Evolutionary conservation across 2,113 vertebrate species (phyloP).

Genomic region (Drymodes brunneopygia): DNA sequence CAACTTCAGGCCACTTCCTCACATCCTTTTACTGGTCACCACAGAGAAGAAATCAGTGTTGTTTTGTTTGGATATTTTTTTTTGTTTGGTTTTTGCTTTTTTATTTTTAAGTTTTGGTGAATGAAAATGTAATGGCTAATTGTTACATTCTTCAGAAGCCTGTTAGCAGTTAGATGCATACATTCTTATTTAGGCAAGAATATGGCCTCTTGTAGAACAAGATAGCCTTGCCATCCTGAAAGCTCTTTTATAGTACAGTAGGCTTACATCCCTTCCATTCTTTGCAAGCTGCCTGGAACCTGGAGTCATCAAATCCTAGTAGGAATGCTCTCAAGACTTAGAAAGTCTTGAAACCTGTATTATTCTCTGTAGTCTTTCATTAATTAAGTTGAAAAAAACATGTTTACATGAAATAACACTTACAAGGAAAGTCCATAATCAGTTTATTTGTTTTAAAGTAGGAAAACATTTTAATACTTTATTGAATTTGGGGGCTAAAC

Average conservation of each 20-base stretch:
- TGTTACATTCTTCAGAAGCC: neutral
- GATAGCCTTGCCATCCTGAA: neutral
- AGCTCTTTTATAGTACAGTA: neutral
- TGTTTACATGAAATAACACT: neutral
- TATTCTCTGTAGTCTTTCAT: neutral
- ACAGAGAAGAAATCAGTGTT: neutral
- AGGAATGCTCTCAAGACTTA: neutral
- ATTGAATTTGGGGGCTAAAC: neutral
- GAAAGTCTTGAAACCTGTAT: neutral
- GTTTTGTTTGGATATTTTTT: no score
- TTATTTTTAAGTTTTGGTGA: neutral
- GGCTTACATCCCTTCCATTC: neutral
- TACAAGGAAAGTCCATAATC: neutral
- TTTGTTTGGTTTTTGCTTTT: neutral
- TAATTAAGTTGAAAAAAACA: neutral
- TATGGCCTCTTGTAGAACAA: neutral
- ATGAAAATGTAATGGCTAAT: neutral
- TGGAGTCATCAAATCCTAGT: neutral
- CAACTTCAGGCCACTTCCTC: neutral
- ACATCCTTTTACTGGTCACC: accelerated
- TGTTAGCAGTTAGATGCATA: accelerated
- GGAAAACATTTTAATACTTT: neutral
- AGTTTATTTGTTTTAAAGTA: neutral
- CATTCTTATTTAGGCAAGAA: neutral
- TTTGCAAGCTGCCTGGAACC: neutral